Evolutionary conservation across 1,140 invertebrate genomes (phyloP).

Genomic region (Drosophila mojavensis): DNA sequence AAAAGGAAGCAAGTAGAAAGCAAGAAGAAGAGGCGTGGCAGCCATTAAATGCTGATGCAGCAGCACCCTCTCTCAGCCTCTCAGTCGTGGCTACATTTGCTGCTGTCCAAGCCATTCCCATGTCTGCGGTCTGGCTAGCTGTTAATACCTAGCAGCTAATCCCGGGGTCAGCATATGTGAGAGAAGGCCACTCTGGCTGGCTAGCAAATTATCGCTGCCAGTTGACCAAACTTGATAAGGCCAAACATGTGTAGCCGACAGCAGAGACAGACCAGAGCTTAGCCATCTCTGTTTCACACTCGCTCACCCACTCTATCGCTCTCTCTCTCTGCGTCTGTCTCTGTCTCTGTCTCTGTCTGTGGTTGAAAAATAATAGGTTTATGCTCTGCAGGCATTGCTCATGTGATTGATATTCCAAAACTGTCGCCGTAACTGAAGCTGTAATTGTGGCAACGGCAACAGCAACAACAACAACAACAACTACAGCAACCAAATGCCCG

Average conservation of each 20-base stretch:
- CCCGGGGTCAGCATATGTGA: constrained; percentile 41
- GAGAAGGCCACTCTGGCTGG: constrained; percentile 1
- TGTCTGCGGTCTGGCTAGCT: constrained; percentile 44
- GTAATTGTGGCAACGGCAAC: constrained; percentile 8
- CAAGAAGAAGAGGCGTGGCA: neutral
- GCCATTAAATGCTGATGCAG: constrained; percentile 46
- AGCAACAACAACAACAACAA: constrained; percentile 14
- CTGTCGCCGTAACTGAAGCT: constrained; percentile 48
- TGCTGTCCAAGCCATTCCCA: neutral
- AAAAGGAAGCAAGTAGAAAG: neutral
- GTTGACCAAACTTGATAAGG: constrained; percentile 49
- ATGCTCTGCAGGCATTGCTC: constrained; percentile 49
- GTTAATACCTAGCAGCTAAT: constrained; percentile 48
- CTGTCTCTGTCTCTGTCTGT: neutral
- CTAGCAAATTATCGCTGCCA: constrained; percentile 48
- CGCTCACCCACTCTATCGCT: neutral
- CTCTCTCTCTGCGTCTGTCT: too few relatives aligned
- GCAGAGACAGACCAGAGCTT: constrained; percentile 14
- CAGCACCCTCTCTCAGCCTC: constrained; percentile 1
- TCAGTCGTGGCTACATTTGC: too few relatives aligned
- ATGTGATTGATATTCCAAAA: constrained; percentile 76
- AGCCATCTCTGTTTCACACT: constrained; percentile 16
- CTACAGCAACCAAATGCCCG: constrained; percentile 12
- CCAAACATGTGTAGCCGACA: constrained; percentile 40
- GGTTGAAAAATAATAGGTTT: constrained; percentile 71